Evolutionary conservation across 1,140 invertebrate species (phyloP), one percentile per base, ranked within the genome.

Genomic region (Cyphomyrmex costatus): DNA sequence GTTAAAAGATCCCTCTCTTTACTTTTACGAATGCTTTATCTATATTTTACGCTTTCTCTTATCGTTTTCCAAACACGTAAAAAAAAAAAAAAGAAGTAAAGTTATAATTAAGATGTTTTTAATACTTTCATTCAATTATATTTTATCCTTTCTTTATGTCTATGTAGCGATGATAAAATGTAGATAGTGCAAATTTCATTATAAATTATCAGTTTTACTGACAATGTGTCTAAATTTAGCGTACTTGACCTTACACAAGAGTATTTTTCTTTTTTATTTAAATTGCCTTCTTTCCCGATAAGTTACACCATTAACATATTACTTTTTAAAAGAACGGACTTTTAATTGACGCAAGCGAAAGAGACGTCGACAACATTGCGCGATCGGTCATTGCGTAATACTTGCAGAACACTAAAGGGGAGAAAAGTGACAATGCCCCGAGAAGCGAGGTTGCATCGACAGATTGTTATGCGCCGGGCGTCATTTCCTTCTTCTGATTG

Each of bases 401-500:
- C n/a, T 42, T 51, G 66, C 33, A 27, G 51, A 65, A 86, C n/a
- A 36, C 30, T 53, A 79, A 66, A n/a, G 27, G 24, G 53, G 49
- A 65, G 73, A 56, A 85, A 85, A 85, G 42, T 65, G 12, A 78
- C 51, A 79, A 79, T 60, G 60, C n/a, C 51, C n/a, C 42, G 65
- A n/a, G n/a, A n/a, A n/a, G 53, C 78, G 79, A 83, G 49, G 82
- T 61, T 58, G 51, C 66, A 73, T 71, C 85, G 66, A 66, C 21
- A 61, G 56, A 85, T 85, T 84, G 80, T 73, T 84, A 84, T 86
- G 66, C 66, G 56, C 21, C 24, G 56, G 21, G 33, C 68, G 80
- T 86, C 49, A 86, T 92, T 92, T 92, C 91, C 91, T 90, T 92
- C 88, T 89, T 71, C 65, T 86, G 61, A 86, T 86, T 79, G 76